Conservation (phyloP, 2,797 vertebrate species). For the Pitangus sulphuratus region DNA sequence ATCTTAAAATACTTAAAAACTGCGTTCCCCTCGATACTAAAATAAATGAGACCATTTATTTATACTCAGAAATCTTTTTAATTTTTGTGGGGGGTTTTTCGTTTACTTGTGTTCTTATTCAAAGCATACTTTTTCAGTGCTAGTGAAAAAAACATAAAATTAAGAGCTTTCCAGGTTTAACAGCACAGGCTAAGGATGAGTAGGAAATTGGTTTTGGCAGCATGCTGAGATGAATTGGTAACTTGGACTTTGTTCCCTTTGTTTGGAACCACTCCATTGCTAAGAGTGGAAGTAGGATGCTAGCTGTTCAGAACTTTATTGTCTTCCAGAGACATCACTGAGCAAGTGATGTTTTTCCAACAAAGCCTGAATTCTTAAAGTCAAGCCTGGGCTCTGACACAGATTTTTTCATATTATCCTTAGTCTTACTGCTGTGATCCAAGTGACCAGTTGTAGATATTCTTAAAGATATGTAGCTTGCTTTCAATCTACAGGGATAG, state of each 20-base stretch:
- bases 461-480: background rate
- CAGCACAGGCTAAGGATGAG: background rate
- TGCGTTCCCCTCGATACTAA: background rate
- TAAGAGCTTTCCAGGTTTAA: background rate
- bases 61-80: background rate
- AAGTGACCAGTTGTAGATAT: background rate
- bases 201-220: conserved; percentile 47
- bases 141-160: background rate
- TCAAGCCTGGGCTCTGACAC: background rate
- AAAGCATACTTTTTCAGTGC: background rate
- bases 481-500: background rate
- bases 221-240: conserved; percentile 2
- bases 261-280: conserved; percentile 15
- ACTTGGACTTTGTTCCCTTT: conserved; percentile 12
- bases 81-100: background rate
- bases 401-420: background rate
- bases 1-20: background rate
- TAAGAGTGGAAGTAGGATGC: background rate
- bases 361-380: background rate
- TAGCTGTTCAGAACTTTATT: background rate
- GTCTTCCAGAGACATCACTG: background rate
- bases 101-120: background rate
- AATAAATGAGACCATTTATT: background rate
- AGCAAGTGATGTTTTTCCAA: background rate
- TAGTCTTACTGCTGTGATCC: background rate